Evolutionary conservation across 2,797 vertebrate species (phyloP).

Genomic region (Lagodon rhomboides): DNA sequence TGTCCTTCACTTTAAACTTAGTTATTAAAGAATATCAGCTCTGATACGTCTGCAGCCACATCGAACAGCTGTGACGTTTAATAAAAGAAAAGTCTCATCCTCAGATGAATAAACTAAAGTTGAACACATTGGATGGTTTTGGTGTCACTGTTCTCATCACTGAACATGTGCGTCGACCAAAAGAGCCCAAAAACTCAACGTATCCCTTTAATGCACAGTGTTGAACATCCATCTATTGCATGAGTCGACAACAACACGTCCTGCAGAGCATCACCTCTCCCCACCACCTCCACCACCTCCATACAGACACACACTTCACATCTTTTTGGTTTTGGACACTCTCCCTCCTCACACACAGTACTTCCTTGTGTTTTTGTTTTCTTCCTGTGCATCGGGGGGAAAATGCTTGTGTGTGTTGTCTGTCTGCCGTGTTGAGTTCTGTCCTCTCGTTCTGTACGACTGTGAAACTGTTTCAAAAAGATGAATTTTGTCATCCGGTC

Average conservation of each 20-base stretch:
- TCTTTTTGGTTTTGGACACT: neutral
- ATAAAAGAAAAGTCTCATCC: too few species aligned
- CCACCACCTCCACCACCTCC: neutral
- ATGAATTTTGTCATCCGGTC: neutral
- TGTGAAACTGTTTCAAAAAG: slow-evolving; percentile 9
- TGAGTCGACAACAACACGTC: slow-evolving; percentile 28
- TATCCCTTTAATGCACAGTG: slow-evolving; percentile 53
- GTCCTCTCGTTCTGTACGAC: slow-evolving; percentile 20
- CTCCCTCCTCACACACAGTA: neutral
- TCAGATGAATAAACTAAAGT: too few species aligned
- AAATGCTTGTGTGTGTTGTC: slow-evolving; percentile 30
- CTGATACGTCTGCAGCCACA: neutral
- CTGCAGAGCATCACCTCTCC: slow-evolving; percentile 27
- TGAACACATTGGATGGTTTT: neutral
- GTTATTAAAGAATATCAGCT: too few species aligned
- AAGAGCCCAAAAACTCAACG: slow-evolving; percentile 29
- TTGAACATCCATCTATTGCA: slow-evolving; percentile 40
- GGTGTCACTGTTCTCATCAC: slow-evolving; percentile 13
- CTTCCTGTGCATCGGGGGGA: neutral
- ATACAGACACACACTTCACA: neutral
- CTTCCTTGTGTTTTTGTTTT: neutral
- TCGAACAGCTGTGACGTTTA: too few species aligned
- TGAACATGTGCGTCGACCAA: neutral
- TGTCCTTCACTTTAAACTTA: too few species aligned
- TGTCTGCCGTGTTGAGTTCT: slow-evolving; percentile 27